Conservation (phyloP, 2,113 vertebrate species). For the Macrotis lagotis region DNA sequence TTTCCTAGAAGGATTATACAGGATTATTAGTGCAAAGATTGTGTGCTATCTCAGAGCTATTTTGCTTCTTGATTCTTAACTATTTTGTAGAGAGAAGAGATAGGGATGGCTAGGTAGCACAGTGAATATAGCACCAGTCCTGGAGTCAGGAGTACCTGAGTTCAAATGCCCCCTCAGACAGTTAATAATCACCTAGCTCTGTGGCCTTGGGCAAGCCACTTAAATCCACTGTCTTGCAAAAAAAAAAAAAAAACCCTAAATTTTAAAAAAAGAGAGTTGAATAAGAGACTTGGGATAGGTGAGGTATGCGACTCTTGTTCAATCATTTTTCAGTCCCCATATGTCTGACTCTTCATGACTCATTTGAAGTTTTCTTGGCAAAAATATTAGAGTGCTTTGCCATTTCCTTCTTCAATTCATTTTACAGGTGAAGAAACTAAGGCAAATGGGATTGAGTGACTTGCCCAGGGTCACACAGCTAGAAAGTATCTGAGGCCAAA, state of each 20-base stretch:
- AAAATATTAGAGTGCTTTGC: not conserved
- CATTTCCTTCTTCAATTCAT: not conserved
- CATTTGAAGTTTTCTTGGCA: not conserved
- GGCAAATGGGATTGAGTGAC: not conserved
- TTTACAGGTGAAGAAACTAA: not conserved
- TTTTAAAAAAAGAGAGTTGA: too few relatives aligned
- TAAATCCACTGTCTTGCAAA: too few relatives aligned
- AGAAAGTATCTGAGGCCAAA: too few relatives aligned
- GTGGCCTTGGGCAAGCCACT: too few relatives aligned
- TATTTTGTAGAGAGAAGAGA: not conserved
- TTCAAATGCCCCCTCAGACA: too few relatives aligned
- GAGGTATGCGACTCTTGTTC: not conserved
- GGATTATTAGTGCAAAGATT: not conserved
- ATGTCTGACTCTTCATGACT: not conserved
- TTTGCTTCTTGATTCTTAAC: slow-evolving; percentile 12
- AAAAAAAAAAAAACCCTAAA: too few relatives aligned
- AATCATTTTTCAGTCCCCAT: not conserved
- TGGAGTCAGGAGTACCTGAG: too few relatives aligned
- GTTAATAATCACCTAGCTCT: too few relatives aligned
- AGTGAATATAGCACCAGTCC: too few relatives aligned
- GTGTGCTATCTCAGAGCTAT: not conserved
- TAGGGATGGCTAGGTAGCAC: too few relatives aligned
- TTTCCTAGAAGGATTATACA: rapidly evolving
- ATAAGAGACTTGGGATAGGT: not conserved
- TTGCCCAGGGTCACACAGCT: not conserved